Evolutionary conservation across 2,113 vertebrate species (phyloP).

Genomic region (Mesocricetus auratus): DNA sequence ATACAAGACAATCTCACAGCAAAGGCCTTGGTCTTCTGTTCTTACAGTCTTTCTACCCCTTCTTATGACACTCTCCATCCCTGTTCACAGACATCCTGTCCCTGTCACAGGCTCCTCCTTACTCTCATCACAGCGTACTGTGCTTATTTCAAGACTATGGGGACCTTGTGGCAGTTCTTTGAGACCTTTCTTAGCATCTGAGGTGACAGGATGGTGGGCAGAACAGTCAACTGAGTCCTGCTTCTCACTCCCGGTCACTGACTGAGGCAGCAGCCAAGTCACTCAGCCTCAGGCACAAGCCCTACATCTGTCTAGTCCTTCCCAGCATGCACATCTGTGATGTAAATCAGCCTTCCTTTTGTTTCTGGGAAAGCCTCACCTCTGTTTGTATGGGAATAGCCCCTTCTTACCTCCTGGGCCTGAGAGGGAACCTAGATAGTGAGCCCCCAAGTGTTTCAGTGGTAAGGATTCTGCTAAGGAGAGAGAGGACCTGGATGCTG

Average conservation of each 20-base stretch:
- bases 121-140: rapidly evolving
- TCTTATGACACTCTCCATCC: background rate
- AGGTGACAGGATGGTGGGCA: background rate
- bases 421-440: background rate
- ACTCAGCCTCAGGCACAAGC: too few species aligned
- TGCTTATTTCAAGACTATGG: background rate
- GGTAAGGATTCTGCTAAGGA: background rate
- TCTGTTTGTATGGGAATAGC: background rate
- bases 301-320: background rate
- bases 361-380: background rate
- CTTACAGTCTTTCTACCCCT: background rate
- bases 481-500: background rate
- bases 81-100: too few species aligned
- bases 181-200: background rate
- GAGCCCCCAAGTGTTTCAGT: background rate
- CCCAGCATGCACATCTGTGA: too few species aligned
- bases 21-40: background rate
- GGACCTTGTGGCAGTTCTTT: background rate
- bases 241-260: background rate
- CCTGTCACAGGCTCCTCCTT: background rate
- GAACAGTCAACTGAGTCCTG: background rate
- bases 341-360: background rate
- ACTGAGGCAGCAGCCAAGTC: background rate
- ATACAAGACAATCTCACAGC: background rate
- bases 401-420: background rate